Evolutionary conservation across 1,140 invertebrate genomes (phyloP).

Genomic region (Aphis gossypii): DNA sequence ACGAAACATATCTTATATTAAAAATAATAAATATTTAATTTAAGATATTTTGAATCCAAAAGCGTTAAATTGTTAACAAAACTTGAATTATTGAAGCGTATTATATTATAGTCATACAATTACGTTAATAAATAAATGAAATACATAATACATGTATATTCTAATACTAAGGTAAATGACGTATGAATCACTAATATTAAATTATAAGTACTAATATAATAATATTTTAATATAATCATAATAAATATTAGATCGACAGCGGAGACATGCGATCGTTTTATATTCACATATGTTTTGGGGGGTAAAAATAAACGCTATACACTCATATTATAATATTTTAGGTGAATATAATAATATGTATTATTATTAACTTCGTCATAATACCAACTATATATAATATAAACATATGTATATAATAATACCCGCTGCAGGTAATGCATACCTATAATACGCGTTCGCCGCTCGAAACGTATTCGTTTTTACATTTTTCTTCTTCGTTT

Average conservation of each 20-base stretch:
- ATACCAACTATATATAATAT: not conserved
- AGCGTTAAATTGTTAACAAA: not conserved
- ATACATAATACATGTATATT: not conserved
- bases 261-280: not conserved
- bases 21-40: too few species aligned
- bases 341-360: slow-evolving; percentile 18
- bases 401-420: not conserved
- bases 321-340: not conserved
- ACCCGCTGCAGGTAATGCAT: not conserved
- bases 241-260: not conserved
- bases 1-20: too few species aligned
- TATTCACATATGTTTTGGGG: not conserved
- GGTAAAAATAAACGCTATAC: not conserved
- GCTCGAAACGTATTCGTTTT: not conserved
- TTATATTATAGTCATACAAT: too few species aligned
- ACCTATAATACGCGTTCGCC: not conserved
- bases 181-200: not conserved
- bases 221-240: not conserved
- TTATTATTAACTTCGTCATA: not conserved
- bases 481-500: not conserved
- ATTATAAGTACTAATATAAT: not conserved
- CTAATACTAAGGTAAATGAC: not conserved
- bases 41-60: too few species aligned
- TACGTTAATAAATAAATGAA: not conserved
- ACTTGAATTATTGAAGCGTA: not conserved